These are phyloP conservation scores for Drosophila santomea DNA, from an alignment of 1,140 invertebrate species.

Conservation along the genomic window DNA sequence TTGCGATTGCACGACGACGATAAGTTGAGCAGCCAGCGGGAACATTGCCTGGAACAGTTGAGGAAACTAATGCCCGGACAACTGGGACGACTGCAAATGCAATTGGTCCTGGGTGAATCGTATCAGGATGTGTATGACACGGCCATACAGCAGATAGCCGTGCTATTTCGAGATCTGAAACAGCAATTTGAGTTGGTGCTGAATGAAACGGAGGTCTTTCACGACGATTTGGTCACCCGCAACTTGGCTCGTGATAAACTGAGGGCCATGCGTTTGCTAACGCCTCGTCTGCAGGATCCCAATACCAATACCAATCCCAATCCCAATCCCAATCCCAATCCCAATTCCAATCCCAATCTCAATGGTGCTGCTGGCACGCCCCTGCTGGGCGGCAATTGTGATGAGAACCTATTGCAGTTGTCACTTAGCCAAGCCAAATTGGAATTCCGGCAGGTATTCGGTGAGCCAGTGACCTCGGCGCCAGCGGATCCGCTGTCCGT, in stretches of 20 bases:
- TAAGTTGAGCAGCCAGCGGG: slow-evolving; percentile 34
- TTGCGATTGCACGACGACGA: slow-evolving; percentile 58
- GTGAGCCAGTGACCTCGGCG: not conserved
- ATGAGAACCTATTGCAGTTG: slow-evolving; percentile 61
- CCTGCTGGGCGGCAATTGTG: slow-evolving; percentile 35
- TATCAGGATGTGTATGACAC: slow-evolving; percentile 17
- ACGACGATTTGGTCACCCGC: slow-evolving; percentile 37
- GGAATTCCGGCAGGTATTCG: slow-evolving; percentile 44
- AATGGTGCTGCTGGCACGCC: not conserved
- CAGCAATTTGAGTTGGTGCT: slow-evolving; percentile 59
- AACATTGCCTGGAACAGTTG: slow-evolving; percentile 60
- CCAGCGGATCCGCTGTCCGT: slow-evolving; percentile 60
- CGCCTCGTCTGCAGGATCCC: slow-evolving; percentile 33
- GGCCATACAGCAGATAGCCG: slow-evolving; percentile 12
- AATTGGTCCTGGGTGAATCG: slow-evolving; percentile 36
- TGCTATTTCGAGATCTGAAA: slow-evolving; percentile 55
- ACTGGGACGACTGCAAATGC: slow-evolving; percentile 46
- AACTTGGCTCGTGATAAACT: slow-evolving; percentile 61
- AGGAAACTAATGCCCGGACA: slow-evolving; percentile 60
- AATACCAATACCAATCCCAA: too few species aligned
- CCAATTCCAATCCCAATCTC: too few species aligned
- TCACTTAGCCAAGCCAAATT: slow-evolving; percentile 30
- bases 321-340: not conserved
- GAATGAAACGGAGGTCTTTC: slow-evolving; percentile 63
- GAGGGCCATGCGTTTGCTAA: slow-evolving; percentile 56